Evolutionary conservation across 2,113 vertebrate genomes (phyloP).

Genomic region (Piaya cayana): DNA sequence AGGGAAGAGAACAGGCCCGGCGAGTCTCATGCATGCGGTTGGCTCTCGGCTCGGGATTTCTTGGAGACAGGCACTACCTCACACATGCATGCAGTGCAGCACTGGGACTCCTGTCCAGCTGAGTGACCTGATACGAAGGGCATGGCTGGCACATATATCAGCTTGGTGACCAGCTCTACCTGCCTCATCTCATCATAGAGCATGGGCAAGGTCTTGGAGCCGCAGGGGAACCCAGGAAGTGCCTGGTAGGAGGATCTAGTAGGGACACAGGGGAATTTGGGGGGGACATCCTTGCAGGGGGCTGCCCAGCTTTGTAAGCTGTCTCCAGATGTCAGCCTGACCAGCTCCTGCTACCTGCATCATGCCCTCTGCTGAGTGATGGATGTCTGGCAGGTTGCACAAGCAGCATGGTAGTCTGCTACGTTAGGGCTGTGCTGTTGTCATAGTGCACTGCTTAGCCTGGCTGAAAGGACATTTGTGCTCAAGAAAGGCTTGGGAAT

Average conservation of each 20-base stretch:
- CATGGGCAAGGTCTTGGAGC: neutral
- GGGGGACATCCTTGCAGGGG: fast-evolving
- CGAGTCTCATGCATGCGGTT: neutral
- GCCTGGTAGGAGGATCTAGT: neutral
- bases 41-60: neutral
- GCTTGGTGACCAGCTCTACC: neutral
- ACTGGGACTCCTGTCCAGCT: fast-evolving
- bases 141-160: neutral
- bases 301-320: neutral
- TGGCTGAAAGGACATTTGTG: neutral
- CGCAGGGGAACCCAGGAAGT: fast-evolving
- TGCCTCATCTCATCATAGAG: neutral
- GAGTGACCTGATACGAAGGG: neutral
- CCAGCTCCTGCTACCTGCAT: neutral
- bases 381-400: neutral
- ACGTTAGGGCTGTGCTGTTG: neutral
- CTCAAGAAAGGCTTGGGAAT: neutral
- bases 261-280: fast-evolving
- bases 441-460: neutral
- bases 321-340: neutral
- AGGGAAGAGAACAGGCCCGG: neutral
- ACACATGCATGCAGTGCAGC: too few relatives aligned
- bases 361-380: fast-evolving
- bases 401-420: neutral
- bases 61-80: neutral